Percentiles rank a stretch among this genome's conserved stretches.
Conservation (phyloP, 2,888 invertebrate species). For the Synergus japonicus region DNA sequence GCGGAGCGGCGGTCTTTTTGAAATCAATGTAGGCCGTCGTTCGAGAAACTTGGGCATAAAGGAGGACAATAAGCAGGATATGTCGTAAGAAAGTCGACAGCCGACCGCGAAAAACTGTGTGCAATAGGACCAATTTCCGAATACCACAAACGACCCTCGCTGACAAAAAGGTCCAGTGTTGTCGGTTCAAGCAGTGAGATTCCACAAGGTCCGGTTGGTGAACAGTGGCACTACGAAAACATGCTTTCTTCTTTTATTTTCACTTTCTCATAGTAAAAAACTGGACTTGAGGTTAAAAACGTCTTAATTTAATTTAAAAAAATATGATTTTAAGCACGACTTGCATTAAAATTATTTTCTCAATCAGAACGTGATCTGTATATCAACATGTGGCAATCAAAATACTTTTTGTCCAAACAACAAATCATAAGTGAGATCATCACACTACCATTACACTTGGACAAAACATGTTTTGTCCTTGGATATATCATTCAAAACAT, state of each 20-base stretch:
- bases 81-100: slow-evolving; percentile 36
- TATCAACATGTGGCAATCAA: too few species aligned
- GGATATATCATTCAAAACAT: too few species aligned
- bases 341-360: background rate
- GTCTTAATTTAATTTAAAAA: background rate
- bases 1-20: slow-evolving; percentile 33
- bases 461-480: too few species aligned
- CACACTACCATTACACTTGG: too few species aligned
- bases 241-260: slow-evolving; percentile 27
- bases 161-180: slow-evolving; percentile 18
- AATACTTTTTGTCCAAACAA: too few species aligned
- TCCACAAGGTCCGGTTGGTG: slow-evolving; percentile 28
- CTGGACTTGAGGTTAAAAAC: too few species aligned
- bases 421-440: too few species aligned
- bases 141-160: slow-evolving; percentile 35
- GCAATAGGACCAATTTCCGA: slow-evolving; percentile 40
- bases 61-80: slow-evolving; percentile 39
- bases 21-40: slow-evolving; percentile 28
- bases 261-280: background rate
- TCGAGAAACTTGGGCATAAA: slow-evolving; percentile 31
- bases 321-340: background rate
- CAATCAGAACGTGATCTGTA: too few species aligned
- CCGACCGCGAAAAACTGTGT: slow-evolving; percentile 25
- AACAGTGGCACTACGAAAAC: slow-evolving; percentile 12
- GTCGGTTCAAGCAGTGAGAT: background rate